Conservation (phyloP, 2,797 vertebrate species). For the Hybognathus amarus region DNA sequence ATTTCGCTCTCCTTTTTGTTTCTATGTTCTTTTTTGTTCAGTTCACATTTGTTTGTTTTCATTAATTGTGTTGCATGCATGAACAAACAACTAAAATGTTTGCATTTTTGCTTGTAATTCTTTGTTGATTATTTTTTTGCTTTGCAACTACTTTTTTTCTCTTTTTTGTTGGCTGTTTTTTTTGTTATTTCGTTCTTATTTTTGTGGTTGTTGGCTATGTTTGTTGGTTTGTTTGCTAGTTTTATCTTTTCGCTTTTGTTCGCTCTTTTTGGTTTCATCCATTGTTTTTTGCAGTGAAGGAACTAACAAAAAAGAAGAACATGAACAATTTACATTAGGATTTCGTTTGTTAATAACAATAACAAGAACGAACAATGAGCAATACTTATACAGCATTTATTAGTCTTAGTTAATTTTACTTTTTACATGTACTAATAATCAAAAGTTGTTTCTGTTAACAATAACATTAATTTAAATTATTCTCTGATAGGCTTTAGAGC, state of each 20-base stretch:
- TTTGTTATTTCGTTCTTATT: neutral
- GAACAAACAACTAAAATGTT: neutral
- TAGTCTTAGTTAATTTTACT: no score
- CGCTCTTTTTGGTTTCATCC: no score
- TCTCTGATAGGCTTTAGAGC: neutral
- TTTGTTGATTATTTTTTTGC: neutral
- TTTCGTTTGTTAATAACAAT: neutral
- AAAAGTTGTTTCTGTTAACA: no score
- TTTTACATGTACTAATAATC: no score
- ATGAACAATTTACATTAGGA: neutral
- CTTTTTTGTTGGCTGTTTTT: neutral
- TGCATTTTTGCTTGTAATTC: neutral
- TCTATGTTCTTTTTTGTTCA: no score
- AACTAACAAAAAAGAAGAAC: neutral
- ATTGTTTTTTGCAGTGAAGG: neutral
- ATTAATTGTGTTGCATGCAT: neutral
- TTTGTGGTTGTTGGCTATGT: neutral
- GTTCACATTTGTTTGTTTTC: no score
- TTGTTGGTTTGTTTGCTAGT: neutral
- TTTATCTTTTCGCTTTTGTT: neutral
- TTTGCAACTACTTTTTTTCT: no score
- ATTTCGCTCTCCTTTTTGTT: no score
- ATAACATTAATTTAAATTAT: neutral
- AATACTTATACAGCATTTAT: no score
- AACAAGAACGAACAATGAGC: no score